Percentiles rank a stretch among this genome's conserved stretches.
phyloP scores from a whole-genome alignment of 2,888 invertebrate species.

The Drosophila colorata region DNA sequence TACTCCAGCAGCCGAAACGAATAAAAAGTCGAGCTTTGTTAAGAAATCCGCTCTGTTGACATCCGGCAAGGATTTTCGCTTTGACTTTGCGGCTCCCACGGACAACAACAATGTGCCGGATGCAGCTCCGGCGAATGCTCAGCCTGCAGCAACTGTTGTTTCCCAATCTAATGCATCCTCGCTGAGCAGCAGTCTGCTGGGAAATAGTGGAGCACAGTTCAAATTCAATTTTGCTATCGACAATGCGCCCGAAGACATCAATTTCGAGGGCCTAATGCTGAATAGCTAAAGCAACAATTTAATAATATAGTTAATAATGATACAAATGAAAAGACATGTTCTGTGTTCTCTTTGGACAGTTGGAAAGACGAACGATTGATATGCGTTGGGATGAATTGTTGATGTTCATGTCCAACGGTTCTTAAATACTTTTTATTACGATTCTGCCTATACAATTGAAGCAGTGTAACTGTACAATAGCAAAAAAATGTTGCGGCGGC shows the following conservation, averaged over 20 bases:
- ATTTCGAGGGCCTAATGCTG: conserved; percentile 67
- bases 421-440: conserved; percentile 13
- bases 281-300: conserved; percentile 34
- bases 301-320: conserved; percentile 6
- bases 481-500: conserved; percentile 3
- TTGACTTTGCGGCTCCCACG: conserved; percentile 86
- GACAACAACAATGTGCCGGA: background rate
- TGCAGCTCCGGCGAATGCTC: conserved; percentile 40
- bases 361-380: background rate
- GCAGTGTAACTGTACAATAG: conserved; percentile 9
- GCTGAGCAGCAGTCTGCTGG: conserved; percentile 21
- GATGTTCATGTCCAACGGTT: background rate
- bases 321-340: background rate
- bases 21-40: conserved; percentile 88
- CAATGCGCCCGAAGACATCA: conserved; percentile 60
- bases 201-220: conserved; percentile 86
- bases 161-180: conserved; percentile 1
- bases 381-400: background rate
- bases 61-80: conserved; percentile 87
- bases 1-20: conserved; percentile 85
- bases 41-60: conserved; percentile 88
- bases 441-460: conserved; percentile 4
- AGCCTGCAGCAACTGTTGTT: conserved; percentile 1
- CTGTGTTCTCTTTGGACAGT: background rate
- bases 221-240: conserved; percentile 88